Conservation (phyloP, 2,888 invertebrate genomes). For the Cataglyphis livida region DNA sequence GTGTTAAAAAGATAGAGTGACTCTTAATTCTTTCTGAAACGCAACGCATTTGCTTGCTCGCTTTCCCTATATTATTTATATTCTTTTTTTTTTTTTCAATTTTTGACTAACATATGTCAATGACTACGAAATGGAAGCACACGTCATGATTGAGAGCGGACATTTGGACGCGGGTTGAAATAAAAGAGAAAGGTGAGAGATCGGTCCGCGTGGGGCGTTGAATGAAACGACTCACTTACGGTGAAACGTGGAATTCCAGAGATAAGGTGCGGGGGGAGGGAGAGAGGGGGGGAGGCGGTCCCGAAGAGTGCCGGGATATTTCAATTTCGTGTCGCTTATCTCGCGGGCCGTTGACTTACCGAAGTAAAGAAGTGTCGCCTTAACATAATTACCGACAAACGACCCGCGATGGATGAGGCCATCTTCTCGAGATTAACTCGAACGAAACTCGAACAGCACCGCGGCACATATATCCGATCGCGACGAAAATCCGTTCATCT, state of each 20-base stretch:
- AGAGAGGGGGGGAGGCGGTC: conserved; percentile 54
- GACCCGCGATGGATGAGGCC: conserved; percentile 66
- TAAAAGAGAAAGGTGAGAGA: conserved; percentile 49
- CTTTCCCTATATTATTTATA: background rate
- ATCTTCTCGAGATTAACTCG: conserved; percentile 65
- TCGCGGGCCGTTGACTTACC: conserved; percentile 64
- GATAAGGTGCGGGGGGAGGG: conserved; percentile 67
- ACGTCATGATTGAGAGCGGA: background rate
- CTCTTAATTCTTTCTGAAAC: background rate
- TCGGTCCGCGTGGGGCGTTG: conserved; percentile 48
- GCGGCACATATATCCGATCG: conserved; percentile 6
- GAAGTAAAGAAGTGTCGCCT: conserved; percentile 67
- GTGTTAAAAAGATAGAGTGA: too few species aligned
- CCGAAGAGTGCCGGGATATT: conserved; percentile 73
- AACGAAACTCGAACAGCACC: conserved; percentile 34
- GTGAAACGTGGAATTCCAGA: conserved; percentile 76
- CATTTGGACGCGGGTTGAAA: conserved; percentile 34
- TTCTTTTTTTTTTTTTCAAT: background rate
- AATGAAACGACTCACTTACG: conserved; percentile 70
- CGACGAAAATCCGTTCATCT: conserved; percentile 55
- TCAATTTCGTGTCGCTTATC: conserved; percentile 75
- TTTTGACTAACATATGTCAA: background rate
- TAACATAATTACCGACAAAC: conserved; percentile 76
- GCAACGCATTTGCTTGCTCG: background rate
- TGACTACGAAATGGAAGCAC: background rate